Evolutionary conservation across 2,888 invertebrate genomes (phyloP), one percentile per base, ranked within the genome.

Genomic region (Epistrophe eligans): DNA sequence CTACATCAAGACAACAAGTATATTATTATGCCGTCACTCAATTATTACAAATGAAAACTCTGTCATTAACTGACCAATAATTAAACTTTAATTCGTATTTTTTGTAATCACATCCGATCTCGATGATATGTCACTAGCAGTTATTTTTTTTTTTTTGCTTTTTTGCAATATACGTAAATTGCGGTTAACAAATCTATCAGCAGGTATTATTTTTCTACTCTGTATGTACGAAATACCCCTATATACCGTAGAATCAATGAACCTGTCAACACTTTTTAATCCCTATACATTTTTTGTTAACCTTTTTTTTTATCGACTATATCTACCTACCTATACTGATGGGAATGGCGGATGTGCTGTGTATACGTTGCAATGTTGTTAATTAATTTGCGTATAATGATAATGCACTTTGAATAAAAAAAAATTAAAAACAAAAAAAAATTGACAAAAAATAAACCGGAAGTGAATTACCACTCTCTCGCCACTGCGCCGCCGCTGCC

Each of bases 371-470:
- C 24, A 70, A 87, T 83, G 87, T 87, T 87, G 87, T 87, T 82
- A 87, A 87, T 87, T 87, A 87, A 87, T 87, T 87, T 83, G 79
- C 83, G 67, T 79, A 83, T 87, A 87, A 87, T 87, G 71, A 87
- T 87, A 87, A 87, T 87, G 79, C 66, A 83, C 87, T 87, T 87
- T 79, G 72, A 84, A 76, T 79, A 66, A 72, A 52, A 62, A 62
- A 80, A 32, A 24, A 24, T 2, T 24, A 24, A 1, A 24, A 24
- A 24, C 1, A 58, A 52, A 40, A 77, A 66, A 70, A 40, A 40
- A 19, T 9, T 4, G 32, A 7, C 17, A 38, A 62, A 60, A 72
- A 80, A 72, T 17, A 66, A 57, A 4, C 67, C 52, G 58, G 62
- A 71, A 71, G 82, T 64, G 74, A 82, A 82, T 66, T 74, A 79